Evolutionary conservation across 1,140 invertebrate species (phyloP).

Genomic region (Drosophila murphyi): DNA sequence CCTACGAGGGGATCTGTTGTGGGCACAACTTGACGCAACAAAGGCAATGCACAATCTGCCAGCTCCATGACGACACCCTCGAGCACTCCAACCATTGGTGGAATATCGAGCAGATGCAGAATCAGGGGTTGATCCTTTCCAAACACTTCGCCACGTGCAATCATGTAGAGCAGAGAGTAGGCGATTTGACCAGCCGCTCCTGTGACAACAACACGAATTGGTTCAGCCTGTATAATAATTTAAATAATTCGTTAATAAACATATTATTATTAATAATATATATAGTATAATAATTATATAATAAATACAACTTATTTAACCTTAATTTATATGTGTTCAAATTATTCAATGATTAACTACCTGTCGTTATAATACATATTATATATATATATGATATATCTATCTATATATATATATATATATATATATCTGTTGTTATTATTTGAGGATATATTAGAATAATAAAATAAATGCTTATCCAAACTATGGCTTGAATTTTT

Average conservation of each 20-base stretch:
- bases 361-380: too few species aligned
- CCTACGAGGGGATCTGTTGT: constrained; percentile 95
- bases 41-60: constrained; percentile 97
- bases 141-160: constrained; percentile 98
- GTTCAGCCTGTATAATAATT: constrained; percentile 85
- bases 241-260: background rate
- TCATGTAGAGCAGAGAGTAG: constrained; percentile 97
- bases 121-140: constrained; percentile 95
- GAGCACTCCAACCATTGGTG: constrained; percentile 96
- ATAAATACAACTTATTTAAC: too few species aligned
- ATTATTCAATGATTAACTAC: too few species aligned
- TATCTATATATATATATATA: too few species aligned
- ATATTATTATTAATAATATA: too few species aligned
- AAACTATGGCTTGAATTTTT: too few species aligned
- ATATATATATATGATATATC: too few species aligned
- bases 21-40: constrained; percentile 92
- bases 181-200: constrained; percentile 99
- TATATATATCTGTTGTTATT: too few species aligned
- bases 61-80: constrained; percentile 99
- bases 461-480: too few species aligned
- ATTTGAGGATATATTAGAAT: too few species aligned
- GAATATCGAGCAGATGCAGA: constrained; percentile 97
- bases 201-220: constrained; percentile 97
- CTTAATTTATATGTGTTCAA: too few species aligned
- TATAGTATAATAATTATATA: too few species aligned